A percentile compares a stretch with the other conserved stretches of the same genome.
Evolutionary conservation across 2,888 invertebrate species (phyloP).

Genomic region (Capitulum mitella): DNA sequence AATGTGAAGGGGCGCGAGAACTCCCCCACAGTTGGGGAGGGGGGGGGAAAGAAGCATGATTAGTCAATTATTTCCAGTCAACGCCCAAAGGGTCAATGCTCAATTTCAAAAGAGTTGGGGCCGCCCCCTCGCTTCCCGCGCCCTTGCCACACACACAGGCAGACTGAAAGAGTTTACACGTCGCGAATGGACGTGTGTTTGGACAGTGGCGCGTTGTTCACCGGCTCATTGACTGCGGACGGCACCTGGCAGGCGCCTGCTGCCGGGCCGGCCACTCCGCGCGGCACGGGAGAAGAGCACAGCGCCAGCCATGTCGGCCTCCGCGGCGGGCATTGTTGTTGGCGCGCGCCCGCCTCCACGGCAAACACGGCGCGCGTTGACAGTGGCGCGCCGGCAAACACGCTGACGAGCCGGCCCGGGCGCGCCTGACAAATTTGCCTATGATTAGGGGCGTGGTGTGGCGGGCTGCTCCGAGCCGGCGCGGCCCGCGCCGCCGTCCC

Average conservation of each 20-base stretch:
- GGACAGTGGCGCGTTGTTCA: no score
- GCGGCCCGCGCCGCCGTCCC: neutral
- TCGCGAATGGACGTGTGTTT: no score
- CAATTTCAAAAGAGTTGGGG: no score
- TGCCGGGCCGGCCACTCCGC: no score
- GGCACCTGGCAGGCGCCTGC: neutral
- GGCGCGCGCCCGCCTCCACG: neutral
- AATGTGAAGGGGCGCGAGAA: no score
- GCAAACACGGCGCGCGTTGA: conserved; percentile 12
- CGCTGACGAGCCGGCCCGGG: neutral
- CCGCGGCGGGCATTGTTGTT: neutral
- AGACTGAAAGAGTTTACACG: no score
- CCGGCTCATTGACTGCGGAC: neutral
- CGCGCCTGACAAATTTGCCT: neutral
- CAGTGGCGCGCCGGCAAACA: conserved; percentile 5
- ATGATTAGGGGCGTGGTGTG: neutral
- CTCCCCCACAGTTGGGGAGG: no score
- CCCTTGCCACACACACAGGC: no score
- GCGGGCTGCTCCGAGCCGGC: neutral
- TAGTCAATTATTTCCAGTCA: no score
- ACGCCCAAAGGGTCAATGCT: no score
- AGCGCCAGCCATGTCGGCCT: neutral
- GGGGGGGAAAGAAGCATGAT: no score
- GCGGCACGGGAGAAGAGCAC: neutral
- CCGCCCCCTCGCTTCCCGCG: no score